These are phyloP conservation scores for Spodoptera frugiperda DNA, from an alignment of 1,140 invertebrate species.

Conservation along the genomic window DNA sequence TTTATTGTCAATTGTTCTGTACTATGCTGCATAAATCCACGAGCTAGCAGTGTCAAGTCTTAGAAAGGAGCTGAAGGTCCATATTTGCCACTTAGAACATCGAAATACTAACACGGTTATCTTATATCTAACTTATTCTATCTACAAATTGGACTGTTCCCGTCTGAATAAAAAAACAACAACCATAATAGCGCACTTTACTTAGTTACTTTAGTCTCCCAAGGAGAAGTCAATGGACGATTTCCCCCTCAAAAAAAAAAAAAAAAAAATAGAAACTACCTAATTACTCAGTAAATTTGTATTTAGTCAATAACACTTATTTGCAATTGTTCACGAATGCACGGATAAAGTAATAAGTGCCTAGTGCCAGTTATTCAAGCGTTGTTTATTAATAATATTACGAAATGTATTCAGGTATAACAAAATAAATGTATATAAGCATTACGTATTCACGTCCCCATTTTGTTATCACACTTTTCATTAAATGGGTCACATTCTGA, in stretches of 20 bases:
- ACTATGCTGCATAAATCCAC: neutral
- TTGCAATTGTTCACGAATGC: neutral
- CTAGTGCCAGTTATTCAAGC: too few relatives aligned
- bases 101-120: neutral
- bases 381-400: slow-evolving; percentile 5
- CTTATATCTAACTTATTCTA: neutral
- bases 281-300: too few relatives aligned
- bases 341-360: neutral
- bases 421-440: slow-evolving; percentile 8
- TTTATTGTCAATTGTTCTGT: neutral
- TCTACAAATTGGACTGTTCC: neutral
- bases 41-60: neutral
- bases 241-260: too few relatives aligned
- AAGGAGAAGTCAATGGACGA: too few relatives aligned
- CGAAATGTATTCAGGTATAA: neutral
- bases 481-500: slow-evolving; percentile 44
- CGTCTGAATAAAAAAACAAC: neutral
- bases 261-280: too few relatives aligned
- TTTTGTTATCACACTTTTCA: slow-evolving; percentile 36
- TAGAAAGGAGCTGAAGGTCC: neutral
- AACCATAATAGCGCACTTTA: neutral
- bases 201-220: too few relatives aligned
- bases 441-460: slow-evolving; percentile 20
- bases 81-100: neutral
- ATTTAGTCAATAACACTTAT: too few relatives aligned